phyloP scores from a whole-genome alignment of 2,888 invertebrate genomes.

The Aphidius colemani region DNA sequence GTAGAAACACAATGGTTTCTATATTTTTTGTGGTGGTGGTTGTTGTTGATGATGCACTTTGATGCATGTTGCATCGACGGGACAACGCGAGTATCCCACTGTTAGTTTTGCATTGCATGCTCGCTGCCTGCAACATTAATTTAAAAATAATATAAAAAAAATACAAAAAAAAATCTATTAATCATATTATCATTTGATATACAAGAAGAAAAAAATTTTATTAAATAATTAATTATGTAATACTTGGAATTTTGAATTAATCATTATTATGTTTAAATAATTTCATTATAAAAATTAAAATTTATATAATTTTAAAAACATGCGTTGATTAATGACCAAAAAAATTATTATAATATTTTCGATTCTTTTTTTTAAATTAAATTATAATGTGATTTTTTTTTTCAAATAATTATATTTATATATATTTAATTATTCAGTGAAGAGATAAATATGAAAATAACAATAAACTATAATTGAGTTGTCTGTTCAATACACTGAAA shows the following conservation, averaged over 20 bases:
- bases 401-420: not conserved
- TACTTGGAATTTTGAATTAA: no score
- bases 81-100: constrained; percentile 41
- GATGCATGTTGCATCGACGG: constrained; percentile 42
- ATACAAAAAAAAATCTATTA: constrained; percentile 21
- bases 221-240: no score
- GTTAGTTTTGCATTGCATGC: constrained; percentile 40
- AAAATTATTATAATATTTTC: no score
- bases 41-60: constrained; percentile 36
- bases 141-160: constrained; percentile 23
- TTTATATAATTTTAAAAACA: no score
- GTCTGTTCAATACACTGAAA: constrained; percentile 34
- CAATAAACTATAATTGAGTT: constrained; percentile 2
- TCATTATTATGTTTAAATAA: not conserved
- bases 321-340: no score
- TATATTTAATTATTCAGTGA: not conserved
- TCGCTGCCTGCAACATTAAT: constrained; percentile 39
- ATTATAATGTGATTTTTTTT: no score
- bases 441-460: constrained; percentile 20
- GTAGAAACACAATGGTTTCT: constrained; percentile 24
- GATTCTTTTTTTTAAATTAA: no score
- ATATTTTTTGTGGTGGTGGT: constrained; percentile 26
- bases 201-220: no score
- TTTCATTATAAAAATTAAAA: not conserved
- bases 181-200: constrained; percentile 17